A percentile compares a stretch with the other conserved stretches of the same genome.
Evolutionary conservation across 2,797 vertebrate species (phyloP).

Genomic region (Danio jaintianensis): DNA sequence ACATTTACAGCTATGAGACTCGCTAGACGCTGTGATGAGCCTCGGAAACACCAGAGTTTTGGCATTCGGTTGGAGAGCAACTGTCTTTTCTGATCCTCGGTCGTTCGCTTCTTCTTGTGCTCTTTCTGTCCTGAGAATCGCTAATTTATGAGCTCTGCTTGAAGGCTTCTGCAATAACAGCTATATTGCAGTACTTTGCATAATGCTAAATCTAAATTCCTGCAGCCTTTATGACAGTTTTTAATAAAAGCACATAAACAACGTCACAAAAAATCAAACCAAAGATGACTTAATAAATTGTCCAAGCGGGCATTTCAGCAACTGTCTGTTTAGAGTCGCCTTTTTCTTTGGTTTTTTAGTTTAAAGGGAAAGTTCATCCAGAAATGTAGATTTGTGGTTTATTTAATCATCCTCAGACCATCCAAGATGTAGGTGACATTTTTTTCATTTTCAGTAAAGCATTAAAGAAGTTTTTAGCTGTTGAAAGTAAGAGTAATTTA

Average conservation of each 20-base stretch:
- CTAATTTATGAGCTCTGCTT: slow-evolving; percentile 6
- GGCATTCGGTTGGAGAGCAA: slow-evolving; percentile 8
- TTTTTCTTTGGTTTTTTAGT: background rate
- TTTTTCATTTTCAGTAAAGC: too few species aligned
- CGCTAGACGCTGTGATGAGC: background rate
- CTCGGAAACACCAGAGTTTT: background rate
- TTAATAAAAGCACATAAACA: slow-evolving; percentile 17
- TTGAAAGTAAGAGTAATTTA: too few species aligned
- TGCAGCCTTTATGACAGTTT: slow-evolving; percentile 28
- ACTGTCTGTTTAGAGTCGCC: too few species aligned
- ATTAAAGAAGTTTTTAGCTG: too few species aligned
- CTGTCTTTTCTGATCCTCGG: slow-evolving; percentile 27
- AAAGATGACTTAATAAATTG: background rate
- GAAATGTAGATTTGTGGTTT: too few species aligned
- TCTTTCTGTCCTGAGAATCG: slow-evolving; percentile 5
- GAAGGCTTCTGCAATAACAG: slow-evolving; percentile 15
- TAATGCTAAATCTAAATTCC: slow-evolving; percentile 29
- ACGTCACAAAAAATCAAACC: background rate
- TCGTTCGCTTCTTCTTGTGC: background rate
- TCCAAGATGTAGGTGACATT: too few species aligned
- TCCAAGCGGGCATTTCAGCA: background rate
- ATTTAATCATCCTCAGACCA: too few species aligned
- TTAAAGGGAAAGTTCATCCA: too few species aligned
- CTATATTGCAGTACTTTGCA: slow-evolving; percentile 36
- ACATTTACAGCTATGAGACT: slow-evolving; percentile 44